Base-by-base conservation (phyloP, 2,888 invertebrate species). In the Eledona agricola region DNA sequence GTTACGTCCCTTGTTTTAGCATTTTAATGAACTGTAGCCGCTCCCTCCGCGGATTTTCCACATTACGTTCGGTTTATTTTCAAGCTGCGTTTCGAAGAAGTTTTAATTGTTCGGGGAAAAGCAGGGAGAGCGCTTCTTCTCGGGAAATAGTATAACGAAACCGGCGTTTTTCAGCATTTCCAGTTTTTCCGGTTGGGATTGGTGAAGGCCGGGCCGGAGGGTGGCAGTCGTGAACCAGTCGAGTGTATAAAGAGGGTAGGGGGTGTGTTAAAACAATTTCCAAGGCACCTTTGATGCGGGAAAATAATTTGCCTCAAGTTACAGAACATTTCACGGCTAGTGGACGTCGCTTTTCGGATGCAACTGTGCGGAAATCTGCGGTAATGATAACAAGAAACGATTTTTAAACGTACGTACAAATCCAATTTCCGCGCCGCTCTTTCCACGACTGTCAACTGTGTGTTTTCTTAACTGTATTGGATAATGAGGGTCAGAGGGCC, bases 251-350 rank as follows among this genome's bases (percentile, higher is more conserved):
- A 59, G 55, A 57, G 62, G 61, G 66, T 61, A 62, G 67, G 67
- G 67, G 60, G 63, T 65, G 67, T 66, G 71, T 72, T 71, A 72
- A 72, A 72, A 72, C 71, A 70, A 69, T 70, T 69, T 70, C 71
- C 67, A 68, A 68, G 65, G 53, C 64, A 68, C 70, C 69, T 70
- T 70, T 70, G 70, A 68, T 68, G 68, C 67, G 66, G 66, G 65
- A 69, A 69, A 70, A 70, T 71, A 71, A 70, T 71, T 71, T 70
- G 72, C 71, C 70, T 70, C 70, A 71, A 72, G 72, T 71, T 71
- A 71, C 69, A 59, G 67, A 71, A 68, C 69, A 68, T 71, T 72
- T 72, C 71, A 71, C 69, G 71, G 66, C 60, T 59, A 57, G 62
- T 68, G 70, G 67, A 64, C 68, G 56, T 53, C 59, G 58, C 68